Conservation (phyloP, 2,888 invertebrate genomes). For the Tridacna crocea region DNA sequence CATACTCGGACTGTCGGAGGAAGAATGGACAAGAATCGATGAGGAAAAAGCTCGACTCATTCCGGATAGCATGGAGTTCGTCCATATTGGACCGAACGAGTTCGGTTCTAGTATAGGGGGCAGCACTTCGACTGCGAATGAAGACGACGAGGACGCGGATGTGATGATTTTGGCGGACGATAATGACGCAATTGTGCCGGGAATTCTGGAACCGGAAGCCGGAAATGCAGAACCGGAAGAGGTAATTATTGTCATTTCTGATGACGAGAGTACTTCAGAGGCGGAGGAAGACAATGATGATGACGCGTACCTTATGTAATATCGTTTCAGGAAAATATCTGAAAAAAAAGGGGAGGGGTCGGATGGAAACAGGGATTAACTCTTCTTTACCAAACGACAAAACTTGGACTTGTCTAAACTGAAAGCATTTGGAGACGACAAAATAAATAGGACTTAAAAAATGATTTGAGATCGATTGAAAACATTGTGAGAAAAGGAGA, state of each 20-base stretch:
- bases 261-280: conserved; percentile 10
- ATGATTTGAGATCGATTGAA: too few species aligned
- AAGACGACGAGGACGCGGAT: conserved; percentile 27
- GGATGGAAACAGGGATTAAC: too few species aligned
- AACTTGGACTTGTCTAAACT: too few species aligned
- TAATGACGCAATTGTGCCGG: neutral
- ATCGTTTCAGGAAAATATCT: neutral
- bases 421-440: too few species aligned
- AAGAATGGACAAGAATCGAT: conserved; percentile 52
- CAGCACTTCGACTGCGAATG: conserved; percentile 36
- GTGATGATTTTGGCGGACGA: conserved; percentile 17
- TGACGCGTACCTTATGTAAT: conserved; percentile 12
- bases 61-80: conserved; percentile 38
- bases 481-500: too few species aligned
- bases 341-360: too few species aligned
- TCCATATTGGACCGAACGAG: conserved; percentile 56
- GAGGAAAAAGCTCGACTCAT: conserved; percentile 38
- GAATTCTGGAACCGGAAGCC: conserved; percentile 12
- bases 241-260: conserved; percentile 16
- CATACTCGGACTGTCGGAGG: conserved; percentile 40
- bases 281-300: conserved; percentile 4
- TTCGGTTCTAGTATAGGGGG: conserved; percentile 46
- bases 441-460: too few species aligned
- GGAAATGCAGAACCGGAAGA: conserved; percentile 18
- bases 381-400: too few species aligned